Conservation (phyloP, 2,797 vertebrate species). For the Spatula versicolor region DNA sequence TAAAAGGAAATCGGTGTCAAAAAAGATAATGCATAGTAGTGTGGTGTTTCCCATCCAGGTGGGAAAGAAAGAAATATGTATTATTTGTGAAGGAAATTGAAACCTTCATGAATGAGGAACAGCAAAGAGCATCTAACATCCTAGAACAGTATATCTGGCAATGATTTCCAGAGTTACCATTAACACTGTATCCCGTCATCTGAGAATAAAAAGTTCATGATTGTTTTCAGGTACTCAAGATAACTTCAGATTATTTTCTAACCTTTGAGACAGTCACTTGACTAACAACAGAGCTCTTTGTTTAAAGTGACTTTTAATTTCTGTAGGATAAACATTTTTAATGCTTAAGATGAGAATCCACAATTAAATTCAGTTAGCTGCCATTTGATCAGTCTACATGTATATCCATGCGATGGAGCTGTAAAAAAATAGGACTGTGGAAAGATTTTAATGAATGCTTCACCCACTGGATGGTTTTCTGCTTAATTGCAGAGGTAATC, state of each 20-base stretch:
- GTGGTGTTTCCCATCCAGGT: neutral
- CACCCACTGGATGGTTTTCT: neutral
- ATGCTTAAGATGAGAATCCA: neutral
- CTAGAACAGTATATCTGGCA: neutral
- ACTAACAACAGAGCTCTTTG: neutral
- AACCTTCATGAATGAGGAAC: neutral
- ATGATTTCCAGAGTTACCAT: neutral
- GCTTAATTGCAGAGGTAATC: neutral
- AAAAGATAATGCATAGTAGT: neutral
- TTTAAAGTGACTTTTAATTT: neutral
- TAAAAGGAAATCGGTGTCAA: neutral
- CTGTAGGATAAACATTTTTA: neutral
- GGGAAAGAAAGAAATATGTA: neutral
- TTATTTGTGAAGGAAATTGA: neutral
- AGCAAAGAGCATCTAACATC: neutral
- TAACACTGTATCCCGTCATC: neutral
- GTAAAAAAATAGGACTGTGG: neutral
- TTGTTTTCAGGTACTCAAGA: neutral
- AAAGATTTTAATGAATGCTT: neutral
- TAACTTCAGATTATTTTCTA: neutral
- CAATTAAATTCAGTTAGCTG: neutral
- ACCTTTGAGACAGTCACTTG: neutral
- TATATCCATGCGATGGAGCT: neutral
- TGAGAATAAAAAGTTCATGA: neutral
- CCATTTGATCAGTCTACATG: neutral